Conservation (phyloP, 2,797 vertebrate genomes). For the Scomberomorus guttatus region DNA sequence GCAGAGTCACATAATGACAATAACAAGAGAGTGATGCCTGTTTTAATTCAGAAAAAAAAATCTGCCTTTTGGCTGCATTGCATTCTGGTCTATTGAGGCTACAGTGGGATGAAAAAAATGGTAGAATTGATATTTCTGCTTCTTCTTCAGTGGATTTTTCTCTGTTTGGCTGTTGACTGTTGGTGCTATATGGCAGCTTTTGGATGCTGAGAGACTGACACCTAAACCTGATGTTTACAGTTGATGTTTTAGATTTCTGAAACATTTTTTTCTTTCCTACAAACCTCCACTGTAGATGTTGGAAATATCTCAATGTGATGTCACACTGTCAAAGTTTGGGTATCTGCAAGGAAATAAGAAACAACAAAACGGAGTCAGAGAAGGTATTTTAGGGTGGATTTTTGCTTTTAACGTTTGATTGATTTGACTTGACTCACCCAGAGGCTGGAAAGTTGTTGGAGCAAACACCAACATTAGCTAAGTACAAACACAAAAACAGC, state of each 20-base stretch:
- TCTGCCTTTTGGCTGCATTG: neutral
- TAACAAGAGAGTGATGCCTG: neutral
- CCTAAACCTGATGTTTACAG: conserved; percentile 59
- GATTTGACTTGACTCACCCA: conserved; percentile 20
- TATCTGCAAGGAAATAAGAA: conserved; percentile 8
- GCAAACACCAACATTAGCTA: no score
- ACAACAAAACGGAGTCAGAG: conserved; percentile 6
- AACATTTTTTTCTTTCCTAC: conserved; percentile 9
- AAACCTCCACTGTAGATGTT: conserved; percentile 16
- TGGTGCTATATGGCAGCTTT: conserved; percentile 63
- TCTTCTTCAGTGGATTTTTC: conserved; percentile 14
- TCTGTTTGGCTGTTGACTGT: conserved; percentile 54
- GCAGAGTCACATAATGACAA: conserved; percentile 10
- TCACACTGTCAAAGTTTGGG: conserved; percentile 10
- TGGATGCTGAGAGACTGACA: conserved; percentile 21
- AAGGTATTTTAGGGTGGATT: neutral
- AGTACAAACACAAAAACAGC: neutral
- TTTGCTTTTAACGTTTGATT: conserved; percentile 5
- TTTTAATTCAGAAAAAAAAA: neutral
- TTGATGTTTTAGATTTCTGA: conserved; percentile 33
- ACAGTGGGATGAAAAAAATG: neutral
- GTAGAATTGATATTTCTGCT: conserved; percentile 10
- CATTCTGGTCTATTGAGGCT: conserved; percentile 34
- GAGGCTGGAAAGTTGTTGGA: conserved; percentile 12
- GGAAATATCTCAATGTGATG: conserved; percentile 9